Conservation (phyloP, 2,113 vertebrate species). For the Petaurus breviceps region DNA sequence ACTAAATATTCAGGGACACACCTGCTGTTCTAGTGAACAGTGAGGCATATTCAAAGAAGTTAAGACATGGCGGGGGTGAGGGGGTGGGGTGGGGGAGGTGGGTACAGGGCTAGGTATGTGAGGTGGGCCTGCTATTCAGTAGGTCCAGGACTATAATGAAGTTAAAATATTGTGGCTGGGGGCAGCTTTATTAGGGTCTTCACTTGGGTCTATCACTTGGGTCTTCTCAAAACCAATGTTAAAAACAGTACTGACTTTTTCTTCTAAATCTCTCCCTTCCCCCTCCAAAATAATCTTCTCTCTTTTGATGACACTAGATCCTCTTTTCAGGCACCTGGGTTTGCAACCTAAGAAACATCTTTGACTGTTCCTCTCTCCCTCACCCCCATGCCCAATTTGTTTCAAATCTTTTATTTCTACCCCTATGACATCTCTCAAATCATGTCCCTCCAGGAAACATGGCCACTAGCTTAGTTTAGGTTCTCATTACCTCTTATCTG, state of each 20-base stretch:
- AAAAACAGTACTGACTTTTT: neutral
- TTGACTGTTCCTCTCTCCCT: neutral
- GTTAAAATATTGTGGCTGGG: too few species aligned
- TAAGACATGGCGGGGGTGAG: too few species aligned
- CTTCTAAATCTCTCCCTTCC: neutral
- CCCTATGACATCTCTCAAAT: neutral
- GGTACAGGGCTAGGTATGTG: too few species aligned
- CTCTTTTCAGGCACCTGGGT: neutral
- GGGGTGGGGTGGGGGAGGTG: too few species aligned
- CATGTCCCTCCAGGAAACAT: neutral
- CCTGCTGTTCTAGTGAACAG: too few species aligned
- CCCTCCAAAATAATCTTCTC: neutral
- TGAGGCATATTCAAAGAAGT: too few species aligned
- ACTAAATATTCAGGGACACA: too few species aligned
- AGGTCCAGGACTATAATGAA: too few species aligned
- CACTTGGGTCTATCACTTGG: too few species aligned
- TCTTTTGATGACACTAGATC: neutral
- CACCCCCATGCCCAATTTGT: neutral
- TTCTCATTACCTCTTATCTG: neutral
- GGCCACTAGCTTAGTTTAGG: neutral
- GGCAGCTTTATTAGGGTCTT: too few species aligned
- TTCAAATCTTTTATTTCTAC: neutral
- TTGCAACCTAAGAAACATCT: neutral
- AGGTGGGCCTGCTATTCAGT: too few species aligned
- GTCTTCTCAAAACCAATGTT: neutral